Percentiles rank a stretch among this genome's conserved stretches.
phyloP scores from a whole-genome alignment of 1,140 invertebrate genomes.

The Polypedilum pembai region DNA sequence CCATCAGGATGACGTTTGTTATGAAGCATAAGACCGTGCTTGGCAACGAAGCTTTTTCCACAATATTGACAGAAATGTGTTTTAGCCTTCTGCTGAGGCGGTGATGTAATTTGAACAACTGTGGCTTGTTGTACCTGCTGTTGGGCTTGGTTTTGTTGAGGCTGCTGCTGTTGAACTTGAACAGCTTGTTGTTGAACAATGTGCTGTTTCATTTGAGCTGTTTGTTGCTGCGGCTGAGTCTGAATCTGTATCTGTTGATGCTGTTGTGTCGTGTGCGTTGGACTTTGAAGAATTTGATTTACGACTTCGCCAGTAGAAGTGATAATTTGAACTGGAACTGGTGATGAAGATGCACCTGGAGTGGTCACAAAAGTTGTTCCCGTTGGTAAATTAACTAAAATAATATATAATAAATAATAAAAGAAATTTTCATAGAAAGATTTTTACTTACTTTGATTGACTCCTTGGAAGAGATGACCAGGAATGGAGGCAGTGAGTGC shows the following conservation, averaged over 20 bases:
- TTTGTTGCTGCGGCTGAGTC: constrained; percentile 40
- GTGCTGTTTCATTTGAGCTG: constrained; percentile 40
- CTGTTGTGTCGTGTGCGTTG: constrained; percentile 37
- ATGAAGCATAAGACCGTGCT: constrained; percentile 32
- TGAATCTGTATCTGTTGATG: constrained; percentile 36
- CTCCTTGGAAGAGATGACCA: constrained; percentile 48
- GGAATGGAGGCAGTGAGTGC: constrained; percentile 67
- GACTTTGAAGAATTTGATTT: constrained; percentile 36
- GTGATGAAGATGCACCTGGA: constrained; percentile 38
- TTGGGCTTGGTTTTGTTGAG: constrained; percentile 36
- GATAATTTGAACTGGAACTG: constrained; percentile 43
- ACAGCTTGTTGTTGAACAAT: constrained; percentile 37
- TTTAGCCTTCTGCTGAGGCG: constrained; percentile 35
- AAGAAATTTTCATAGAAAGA: neutral
- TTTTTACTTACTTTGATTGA: constrained; percentile 16
- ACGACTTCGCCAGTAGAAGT: constrained; percentile 44
- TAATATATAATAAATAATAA: neutral
- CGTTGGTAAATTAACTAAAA: constrained; percentile 2
- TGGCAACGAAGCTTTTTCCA: constrained; percentile 31
- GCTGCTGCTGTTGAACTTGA: constrained; percentile 35
- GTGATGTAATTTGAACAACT: constrained; percentile 33
- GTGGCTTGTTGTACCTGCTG: constrained; percentile 33
- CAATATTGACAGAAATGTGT: constrained; percentile 28
- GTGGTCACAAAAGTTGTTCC: constrained; percentile 37
- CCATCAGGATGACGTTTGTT: constrained; percentile 32